Base-by-base conservation (phyloP, 2,888 invertebrate genomes). In the Macrophya alboannulata region DNA sequence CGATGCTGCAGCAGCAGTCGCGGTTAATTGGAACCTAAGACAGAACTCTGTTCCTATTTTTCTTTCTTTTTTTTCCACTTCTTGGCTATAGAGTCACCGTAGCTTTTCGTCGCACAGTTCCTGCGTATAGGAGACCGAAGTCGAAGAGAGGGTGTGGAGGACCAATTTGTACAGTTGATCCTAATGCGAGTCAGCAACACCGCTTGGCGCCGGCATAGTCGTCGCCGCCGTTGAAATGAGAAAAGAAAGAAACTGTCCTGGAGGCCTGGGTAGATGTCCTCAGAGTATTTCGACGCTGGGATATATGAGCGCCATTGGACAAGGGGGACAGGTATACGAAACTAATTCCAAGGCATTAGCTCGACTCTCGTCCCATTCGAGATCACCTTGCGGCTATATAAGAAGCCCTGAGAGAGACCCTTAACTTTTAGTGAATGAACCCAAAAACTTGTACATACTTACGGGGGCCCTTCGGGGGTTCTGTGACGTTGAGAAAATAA, bases 131-230 rank as follows among this genome's bases (percentile, higher is more conserved):
- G n/a, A 25, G 25, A 45, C 40, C 43, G 15, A 74, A 40, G 72
- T 37, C 37, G 15, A 37, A 8, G 55, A 31, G 55, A 31, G 31
- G 83, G 48, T 31, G 83, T 12, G n/a, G 86, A 85, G 85, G 87
- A 86, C 86, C 89, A 88, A 89, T 89, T 89, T 89, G 89, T 88
- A 88, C 88, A 89, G 88, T 85, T 87, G 88, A 85, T 85, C 86
- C 87, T 87, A 88, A 88, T 89, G 87, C 87, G 87, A 88, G 85
- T 72, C 68, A 84, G 79, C 84, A 85, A 87, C 86, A 82, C 84
- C 71, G 85, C 85, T 86, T 87, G 88, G 88, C 88, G 88, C 88
- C 88, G 86, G 84, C 62, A 74, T 79, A 72, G 84, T 72, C 59
- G 76, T n/a, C 77, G 81, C 72, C 74, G 48, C 77, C 12, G 74